These are phyloP conservation scores for Doryteuthis pealeii DNA, from an alignment of 1,140 invertebrate genomes.

Conservation along the genomic window DNA sequence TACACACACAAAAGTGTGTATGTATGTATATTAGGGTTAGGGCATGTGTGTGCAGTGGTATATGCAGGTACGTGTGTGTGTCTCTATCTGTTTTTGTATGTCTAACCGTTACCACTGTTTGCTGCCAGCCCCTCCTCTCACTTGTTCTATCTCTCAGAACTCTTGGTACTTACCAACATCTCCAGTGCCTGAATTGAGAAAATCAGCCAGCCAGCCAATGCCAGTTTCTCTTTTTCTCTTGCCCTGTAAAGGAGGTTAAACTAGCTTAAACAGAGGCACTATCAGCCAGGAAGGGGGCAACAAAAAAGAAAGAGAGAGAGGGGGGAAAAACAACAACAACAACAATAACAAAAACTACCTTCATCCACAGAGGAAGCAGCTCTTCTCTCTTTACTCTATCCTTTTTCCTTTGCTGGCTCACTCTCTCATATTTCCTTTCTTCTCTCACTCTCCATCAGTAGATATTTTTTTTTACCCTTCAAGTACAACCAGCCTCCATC, in stretches of 20 bases:
- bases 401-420: too few relatives aligned
- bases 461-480: too few relatives aligned
- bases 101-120: neutral
- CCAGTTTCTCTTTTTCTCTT: constrained; percentile 1
- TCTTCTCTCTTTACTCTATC: neutral
- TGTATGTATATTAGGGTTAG: neutral
- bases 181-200: neutral
- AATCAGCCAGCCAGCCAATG: neutral
- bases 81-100: neutral
- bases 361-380: neutral
- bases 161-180: neutral
- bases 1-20: neutral
- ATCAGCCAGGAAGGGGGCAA: neutral
- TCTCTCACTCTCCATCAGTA: too few relatives aligned
- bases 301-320: too few relatives aligned
- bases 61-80: neutral
- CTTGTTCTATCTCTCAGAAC: neutral
- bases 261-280: neutral
- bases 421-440: too few relatives aligned
- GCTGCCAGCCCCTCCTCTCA: neutral
- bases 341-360: neutral
- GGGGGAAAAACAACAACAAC: too few relatives aligned
- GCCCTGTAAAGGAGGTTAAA: neutral
- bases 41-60: neutral
- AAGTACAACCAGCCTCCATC: too few relatives aligned